These are phyloP conservation scores for Anastrepha ludens DNA, from an alignment of 1,140 invertebrate species.

Conservation along the genomic window DNA sequence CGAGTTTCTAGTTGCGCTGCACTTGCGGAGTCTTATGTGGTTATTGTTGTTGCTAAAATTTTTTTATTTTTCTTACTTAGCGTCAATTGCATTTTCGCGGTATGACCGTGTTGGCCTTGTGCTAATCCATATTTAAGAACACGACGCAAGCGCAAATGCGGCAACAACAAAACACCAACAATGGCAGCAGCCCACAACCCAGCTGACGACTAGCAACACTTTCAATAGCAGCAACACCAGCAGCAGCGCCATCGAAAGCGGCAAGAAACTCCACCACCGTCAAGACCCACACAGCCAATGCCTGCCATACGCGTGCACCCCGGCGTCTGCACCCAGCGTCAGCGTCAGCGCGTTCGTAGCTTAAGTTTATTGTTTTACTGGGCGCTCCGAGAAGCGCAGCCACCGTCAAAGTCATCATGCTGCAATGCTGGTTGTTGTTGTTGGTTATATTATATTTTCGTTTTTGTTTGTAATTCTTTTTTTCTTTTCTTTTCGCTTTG, in stretches of 20 bases:
- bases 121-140: slow-evolving; percentile 38
- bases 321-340: neutral
- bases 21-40: neutral
- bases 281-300: too few species aligned
- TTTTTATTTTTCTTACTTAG: too few species aligned
- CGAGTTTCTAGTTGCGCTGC: neutral
- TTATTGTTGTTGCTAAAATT: too few species aligned
- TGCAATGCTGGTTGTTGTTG: neutral
- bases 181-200: neutral
- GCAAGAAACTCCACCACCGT: neutral
- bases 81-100: neutral
- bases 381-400: neutral
- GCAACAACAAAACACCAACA: neutral
- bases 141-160: neutral
- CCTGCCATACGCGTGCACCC: too few species aligned
- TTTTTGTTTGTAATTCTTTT: too few species aligned
- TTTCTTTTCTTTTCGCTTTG: too few species aligned
- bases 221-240: neutral
- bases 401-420: neutral
- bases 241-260: neutral
- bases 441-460: neutral
- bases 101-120: neutral
- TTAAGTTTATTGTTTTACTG: slow-evolving; percentile 6
- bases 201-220: neutral
- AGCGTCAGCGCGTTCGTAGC: neutral